Evolutionary conservation across 2,888 invertebrate species (phyloP).

Genomic region (Ormia ochracea): DNA sequence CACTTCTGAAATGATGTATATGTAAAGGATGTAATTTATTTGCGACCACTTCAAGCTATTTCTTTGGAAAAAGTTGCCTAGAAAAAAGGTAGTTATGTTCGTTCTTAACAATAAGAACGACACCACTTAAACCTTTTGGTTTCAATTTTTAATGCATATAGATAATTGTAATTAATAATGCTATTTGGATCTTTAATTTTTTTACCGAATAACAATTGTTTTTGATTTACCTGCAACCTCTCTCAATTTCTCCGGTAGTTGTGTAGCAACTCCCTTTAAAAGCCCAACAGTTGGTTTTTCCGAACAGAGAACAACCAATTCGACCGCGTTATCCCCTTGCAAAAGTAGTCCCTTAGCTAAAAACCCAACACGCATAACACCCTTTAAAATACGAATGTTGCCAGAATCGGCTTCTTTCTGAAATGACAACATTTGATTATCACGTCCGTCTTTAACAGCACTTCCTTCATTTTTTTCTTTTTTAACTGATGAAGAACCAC

Average conservation of each 20-base stretch:
- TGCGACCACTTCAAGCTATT: constrained; percentile 69
- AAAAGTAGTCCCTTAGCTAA: constrained; percentile 91
- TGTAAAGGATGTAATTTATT: constrained; percentile 49
- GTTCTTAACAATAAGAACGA: constrained; percentile 49
- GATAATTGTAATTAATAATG: constrained; percentile 19
- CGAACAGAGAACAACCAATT: constrained; percentile 95
- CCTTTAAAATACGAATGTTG: constrained; percentile 88
- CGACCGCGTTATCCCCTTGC: constrained; percentile 91
- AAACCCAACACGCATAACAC: constrained; percentile 97
- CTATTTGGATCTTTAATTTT: background rate
- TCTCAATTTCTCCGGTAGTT: constrained; percentile 88
- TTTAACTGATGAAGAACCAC: constrained; percentile 66
- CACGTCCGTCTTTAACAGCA: constrained; percentile 84
- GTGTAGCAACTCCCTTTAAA: constrained; percentile 90
- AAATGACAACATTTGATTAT: constrained; percentile 87
- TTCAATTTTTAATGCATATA: constrained; percentile 25
- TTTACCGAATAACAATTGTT: background rate
- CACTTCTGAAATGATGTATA: constrained; percentile 47
- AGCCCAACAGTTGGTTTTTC: constrained; percentile 94
- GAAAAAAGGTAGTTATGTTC: constrained; percentile 38
- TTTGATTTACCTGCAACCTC: constrained; percentile 81
- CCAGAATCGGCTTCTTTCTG: constrained; percentile 82
- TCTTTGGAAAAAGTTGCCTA: constrained; percentile 74
- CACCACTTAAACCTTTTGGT: constrained; percentile 31
- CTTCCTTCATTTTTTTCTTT: constrained; percentile 76